phyloP scores from a whole-genome alignment of 1,140 invertebrate species.

The Littorina saxatilis region DNA sequence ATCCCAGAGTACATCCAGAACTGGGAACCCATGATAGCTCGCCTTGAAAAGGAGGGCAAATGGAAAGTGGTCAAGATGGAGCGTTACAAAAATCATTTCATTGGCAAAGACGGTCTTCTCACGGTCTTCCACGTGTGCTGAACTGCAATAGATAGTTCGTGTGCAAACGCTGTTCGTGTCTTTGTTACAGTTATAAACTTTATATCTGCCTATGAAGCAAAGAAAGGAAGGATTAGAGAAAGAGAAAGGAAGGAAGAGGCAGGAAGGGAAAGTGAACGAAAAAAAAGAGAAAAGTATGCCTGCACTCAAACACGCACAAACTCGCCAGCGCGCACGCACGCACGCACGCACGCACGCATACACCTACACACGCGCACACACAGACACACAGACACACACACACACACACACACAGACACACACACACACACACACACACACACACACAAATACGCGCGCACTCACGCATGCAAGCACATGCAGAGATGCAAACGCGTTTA shows the following conservation, averaged over 20 bases:
- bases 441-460: no score
- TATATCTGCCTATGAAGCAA: no score
- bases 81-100: conserved; percentile 11
- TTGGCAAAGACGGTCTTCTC: conserved; percentile 17
- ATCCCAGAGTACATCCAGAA: conserved; percentile 20
- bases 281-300: no score
- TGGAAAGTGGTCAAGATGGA: conserved; percentile 29
- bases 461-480: background rate
- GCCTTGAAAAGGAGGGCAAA: conserved; percentile 1
- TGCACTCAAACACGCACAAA: background rate
- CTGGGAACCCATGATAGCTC: conserved; percentile 1
- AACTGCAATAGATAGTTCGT: no score
- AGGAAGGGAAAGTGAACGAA: no score
- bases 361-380: no score
- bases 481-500: background rate
- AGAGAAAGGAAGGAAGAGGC: no score
- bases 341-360: no score
- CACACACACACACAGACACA: background rate
- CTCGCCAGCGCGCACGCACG: no score
- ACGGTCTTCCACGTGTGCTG: conserved; percentile 29
- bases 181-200: no score
- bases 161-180: no score
- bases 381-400: background rate
- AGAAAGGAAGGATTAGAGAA: no score
- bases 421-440: background rate